A percentile compares a stretch with the other conserved stretches of the same genome.
phyloP scores from a whole-genome alignment of 2,888 invertebrate genomes.

The Spodoptera exigua region DNA sequence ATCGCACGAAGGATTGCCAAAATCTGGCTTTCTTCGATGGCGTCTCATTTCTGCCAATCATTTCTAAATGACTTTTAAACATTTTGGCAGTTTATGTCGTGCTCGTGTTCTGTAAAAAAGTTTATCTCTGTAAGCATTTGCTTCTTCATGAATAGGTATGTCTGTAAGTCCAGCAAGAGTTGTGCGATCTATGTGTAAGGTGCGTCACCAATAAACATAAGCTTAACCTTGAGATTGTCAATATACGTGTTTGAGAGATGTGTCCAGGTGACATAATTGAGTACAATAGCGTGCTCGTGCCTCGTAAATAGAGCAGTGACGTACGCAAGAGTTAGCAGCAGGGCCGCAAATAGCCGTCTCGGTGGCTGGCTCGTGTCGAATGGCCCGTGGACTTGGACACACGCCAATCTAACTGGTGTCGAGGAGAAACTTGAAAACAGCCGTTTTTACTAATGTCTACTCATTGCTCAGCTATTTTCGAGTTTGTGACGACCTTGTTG shows the following conservation, averaged over 20 bases:
- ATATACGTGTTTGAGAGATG: conserved; percentile 65
- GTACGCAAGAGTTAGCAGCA: conserved; percentile 79
- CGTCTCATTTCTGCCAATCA: conserved; percentile 97
- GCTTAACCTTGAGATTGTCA: conserved; percentile 73
- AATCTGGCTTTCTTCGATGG: conserved; percentile 97
- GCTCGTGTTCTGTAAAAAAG: conserved; percentile 93
- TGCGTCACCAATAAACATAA: conserved; percentile 44
- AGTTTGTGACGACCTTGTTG: conserved; percentile 83
- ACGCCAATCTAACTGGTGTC: conserved; percentile 76
- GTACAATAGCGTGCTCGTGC: conserved; percentile 78
- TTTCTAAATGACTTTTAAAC: conserved; percentile 97
- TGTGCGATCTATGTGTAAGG: conserved; percentile 16
- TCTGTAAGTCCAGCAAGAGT: background rate
- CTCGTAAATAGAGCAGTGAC: conserved; percentile 87
- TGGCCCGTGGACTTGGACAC: conserved; percentile 79
- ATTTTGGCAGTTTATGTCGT: conserved; percentile 93
- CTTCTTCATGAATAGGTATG: background rate
- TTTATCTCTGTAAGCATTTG: conserved; percentile 25
- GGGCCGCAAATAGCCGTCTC: conserved; percentile 82
- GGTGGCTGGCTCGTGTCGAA: conserved; percentile 81
- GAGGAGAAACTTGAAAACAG: conserved; percentile 82
- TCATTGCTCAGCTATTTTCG: conserved; percentile 83
- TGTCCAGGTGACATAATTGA: conserved; percentile 83
- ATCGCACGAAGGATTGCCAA: conserved; percentile 97
- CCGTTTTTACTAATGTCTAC: conserved; percentile 85